Evolutionary conservation across 2,797 vertebrate species (phyloP), one percentile per base, ranked within the genome.

Genomic region (Alauda arvensis): DNA sequence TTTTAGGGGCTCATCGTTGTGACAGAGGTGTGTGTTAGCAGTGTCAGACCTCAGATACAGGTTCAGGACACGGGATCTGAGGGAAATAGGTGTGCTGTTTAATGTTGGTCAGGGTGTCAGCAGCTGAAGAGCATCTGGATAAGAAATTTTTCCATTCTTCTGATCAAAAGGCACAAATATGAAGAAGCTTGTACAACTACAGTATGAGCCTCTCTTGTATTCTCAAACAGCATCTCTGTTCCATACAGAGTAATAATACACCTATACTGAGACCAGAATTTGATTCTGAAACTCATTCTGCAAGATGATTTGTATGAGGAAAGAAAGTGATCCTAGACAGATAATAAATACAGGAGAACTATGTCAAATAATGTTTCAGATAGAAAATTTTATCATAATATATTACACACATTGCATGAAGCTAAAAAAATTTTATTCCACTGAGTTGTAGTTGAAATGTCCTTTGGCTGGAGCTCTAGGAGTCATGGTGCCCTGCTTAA

Each of bases 401-500:
- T 24, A 37, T 69, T 59, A 8, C 7, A 43, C 14, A 9, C 1
- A 6, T 42, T 46, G 11, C 26, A 40, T 28, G 48, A 65, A 85
- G 49, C 17, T 9, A 20, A 63, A 59, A 48, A 21, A 39, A 9
- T 28, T 14, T 9, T 8, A 18, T 67, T 48, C 33, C 26, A 49
- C 18, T 39, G 39, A 70, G 9, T 8, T 56, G n/a, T 15, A 57
- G 55, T 31, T 31, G 19, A 31, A 56, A 40, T 31, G 29, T 23
- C 26, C 76, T 53, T 53, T 75, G 20, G 24, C 12, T 61, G 66
- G 34, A 85, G 34, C 39, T 65, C 13, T 24, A 43, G 37, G 16
- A 66, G 25, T 23, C 65, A 17, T 5, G 0, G 53, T 52, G 46
- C 33, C 39, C 43, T 1, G 1, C 14, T 21, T 8, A 14, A 10